Percentiles rank a stretch among this genome's conserved stretches.
These are phyloP conservation scores for Saxicola maurus DNA, from an alignment of 2,797 vertebrate genomes.

Conservation along the genomic window DNA sequence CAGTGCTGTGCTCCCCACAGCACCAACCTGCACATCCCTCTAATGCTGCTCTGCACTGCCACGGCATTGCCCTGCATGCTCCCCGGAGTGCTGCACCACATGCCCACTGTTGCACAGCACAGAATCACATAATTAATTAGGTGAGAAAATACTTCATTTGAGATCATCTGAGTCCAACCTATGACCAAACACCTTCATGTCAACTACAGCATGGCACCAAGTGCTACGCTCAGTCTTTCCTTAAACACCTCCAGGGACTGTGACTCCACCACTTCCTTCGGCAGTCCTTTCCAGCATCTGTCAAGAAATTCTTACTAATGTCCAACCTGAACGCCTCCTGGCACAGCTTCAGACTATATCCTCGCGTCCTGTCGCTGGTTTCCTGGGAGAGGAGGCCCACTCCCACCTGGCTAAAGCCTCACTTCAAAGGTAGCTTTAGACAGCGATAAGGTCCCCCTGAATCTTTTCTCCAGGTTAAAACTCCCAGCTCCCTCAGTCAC, in stretches of 20 bases:
- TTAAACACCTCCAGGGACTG: neutral
- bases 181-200: neutral
- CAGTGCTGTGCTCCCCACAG: accelerated
- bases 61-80: neutral
- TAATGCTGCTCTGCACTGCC: neutral
- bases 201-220: neutral
- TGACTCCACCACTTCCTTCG: neutral
- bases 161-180: neutral
- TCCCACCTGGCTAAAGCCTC: neutral
- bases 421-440: neutral
- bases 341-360: neutral
- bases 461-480: neutral
- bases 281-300: neutral
- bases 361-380: neutral
- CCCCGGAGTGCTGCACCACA: accelerated
- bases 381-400: neutral
- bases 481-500: neutral
- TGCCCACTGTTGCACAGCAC: neutral
- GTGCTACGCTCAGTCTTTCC: neutral
- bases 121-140: neutral
- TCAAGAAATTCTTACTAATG: neutral
- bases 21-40: neutral
- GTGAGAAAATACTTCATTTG: neutral
- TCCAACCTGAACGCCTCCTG: neutral
- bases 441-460: neutral